Conservation (phyloP, 2,113 vertebrate genomes). For the Acanthochromis polyacanthus region DNA sequence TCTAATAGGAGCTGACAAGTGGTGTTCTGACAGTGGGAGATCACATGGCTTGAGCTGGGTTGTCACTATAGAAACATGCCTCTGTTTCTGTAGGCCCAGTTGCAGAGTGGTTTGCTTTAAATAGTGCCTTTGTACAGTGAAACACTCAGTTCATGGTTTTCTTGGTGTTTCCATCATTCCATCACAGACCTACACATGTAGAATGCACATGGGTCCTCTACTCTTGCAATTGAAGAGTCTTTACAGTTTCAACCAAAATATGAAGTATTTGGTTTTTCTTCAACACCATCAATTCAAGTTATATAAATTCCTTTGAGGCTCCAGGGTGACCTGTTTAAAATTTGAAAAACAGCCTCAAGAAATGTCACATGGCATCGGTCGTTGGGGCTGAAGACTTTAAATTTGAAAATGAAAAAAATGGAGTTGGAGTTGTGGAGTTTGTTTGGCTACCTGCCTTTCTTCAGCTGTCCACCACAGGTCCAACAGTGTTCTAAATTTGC, state of each 20-base stretch:
- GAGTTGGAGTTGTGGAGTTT: no score
- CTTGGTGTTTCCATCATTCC: background rate
- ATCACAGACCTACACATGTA: background rate
- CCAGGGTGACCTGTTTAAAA: no score
- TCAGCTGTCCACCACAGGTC: no score
- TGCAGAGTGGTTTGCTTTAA: slow-evolving; percentile 45
- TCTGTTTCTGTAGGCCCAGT: slow-evolving; percentile 36
- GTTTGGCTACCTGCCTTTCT: no score
- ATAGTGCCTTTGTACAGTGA: slow-evolving; percentile 67
- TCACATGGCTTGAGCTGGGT: slow-evolving; percentile 51
- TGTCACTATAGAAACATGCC: slow-evolving; percentile 45
- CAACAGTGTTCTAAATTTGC: no score
- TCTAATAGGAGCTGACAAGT: slow-evolving; percentile 71
- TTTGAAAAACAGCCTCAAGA: no score
- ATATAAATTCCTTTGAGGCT: no score
- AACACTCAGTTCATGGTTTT: slow-evolving; percentile 18
- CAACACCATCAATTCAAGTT: background rate
- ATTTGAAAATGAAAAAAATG: no score
- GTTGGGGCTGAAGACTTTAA: no score
- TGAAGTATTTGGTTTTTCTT: background rate
- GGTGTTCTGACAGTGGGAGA: slow-evolving; percentile 57
- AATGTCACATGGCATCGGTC: no score
- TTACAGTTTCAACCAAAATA: background rate
- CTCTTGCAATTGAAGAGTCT: no score
- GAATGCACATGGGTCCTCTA: background rate